Conservation (phyloP, 1,140 invertebrate genomes). For the Semibalanus balanoides region DNA sequence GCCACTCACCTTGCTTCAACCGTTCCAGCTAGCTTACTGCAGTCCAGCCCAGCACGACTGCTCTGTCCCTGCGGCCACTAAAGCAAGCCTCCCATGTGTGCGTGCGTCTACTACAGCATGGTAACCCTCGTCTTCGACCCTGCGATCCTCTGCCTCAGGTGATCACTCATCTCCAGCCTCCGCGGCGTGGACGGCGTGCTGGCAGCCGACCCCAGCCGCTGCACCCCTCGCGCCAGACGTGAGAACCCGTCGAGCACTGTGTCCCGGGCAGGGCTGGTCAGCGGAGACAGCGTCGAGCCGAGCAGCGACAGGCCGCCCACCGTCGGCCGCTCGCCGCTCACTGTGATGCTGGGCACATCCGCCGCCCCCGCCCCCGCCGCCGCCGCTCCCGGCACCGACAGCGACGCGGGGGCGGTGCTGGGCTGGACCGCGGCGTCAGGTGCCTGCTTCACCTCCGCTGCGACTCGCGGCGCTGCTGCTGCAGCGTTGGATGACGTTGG, state of each 20-base stretch:
- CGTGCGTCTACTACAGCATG: not conserved
- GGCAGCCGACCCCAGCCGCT: not conserved
- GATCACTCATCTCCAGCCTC: not conserved
- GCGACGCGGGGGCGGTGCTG: too few relatives aligned
- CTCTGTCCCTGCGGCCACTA: too few relatives aligned
- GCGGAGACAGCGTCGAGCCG: not conserved
- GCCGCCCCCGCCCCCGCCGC: not conserved
- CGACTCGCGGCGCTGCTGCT: too few relatives aligned
- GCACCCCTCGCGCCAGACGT: not conserved
- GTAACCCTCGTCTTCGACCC: not conserved
- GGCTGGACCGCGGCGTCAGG: too few relatives aligned
- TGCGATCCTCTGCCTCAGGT: not conserved
- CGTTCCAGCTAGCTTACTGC: too few relatives aligned
- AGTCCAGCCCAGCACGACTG: too few relatives aligned
- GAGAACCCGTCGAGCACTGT: not conserved
- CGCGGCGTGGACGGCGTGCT: not conserved
- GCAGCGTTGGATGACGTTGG: too few relatives aligned
- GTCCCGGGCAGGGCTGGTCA: not conserved
- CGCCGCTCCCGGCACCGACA: too few relatives aligned
- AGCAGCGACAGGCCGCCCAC: not conserved
- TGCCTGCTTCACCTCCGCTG: too few relatives aligned
- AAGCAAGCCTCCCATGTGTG: too few relatives aligned
- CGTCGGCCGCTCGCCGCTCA: not conserved
- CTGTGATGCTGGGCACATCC: not conserved
- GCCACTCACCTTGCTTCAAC: too few relatives aligned